phyloP scores from a whole-genome alignment of 2,888 invertebrate genomes.

The Diarsia mendica region DNA sequence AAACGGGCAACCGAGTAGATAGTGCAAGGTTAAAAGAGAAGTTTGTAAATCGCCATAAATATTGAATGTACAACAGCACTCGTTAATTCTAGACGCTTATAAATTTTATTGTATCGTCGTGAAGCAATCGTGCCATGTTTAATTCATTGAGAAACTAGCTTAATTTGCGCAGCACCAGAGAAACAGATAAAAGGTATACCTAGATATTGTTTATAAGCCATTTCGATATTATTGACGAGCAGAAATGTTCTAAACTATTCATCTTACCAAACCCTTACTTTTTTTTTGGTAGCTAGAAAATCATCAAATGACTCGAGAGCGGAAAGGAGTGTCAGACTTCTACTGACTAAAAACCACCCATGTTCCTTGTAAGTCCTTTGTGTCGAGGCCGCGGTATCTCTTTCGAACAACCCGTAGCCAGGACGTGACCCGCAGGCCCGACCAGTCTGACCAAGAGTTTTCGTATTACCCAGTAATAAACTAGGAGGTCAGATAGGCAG shows the following conservation, averaged over 20 bases:
- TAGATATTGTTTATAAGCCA: not conserved
- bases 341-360: too few species aligned
- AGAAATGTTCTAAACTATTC: not conserved
- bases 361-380: too few species aligned
- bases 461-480: not conserved
- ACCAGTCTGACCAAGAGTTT: not conserved
- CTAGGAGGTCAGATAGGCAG: not conserved
- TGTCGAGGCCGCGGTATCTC: too few species aligned
- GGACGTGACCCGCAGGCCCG: too few species aligned
- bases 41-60: constrained; percentile 2
- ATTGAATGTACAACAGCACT: not conserved
- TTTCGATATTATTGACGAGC: not conserved
- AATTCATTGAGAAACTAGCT: constrained; percentile 14
- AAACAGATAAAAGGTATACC: not conserved
- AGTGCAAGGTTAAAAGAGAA: constrained; percentile 2
- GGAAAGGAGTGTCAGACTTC: too few species aligned
- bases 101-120: constrained; percentile 16
- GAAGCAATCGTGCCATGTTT: constrained; percentile 6
- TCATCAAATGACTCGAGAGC: too few species aligned
- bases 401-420: too few species aligned
- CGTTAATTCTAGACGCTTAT: constrained; percentile 3
- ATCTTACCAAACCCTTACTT: too few species aligned
- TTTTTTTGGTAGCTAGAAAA: too few species aligned
- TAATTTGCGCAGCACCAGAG: not conserved
- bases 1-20: not conserved